Base-by-base conservation (phyloP, 2,888 invertebrate species). In the Chloroclystis v-ata region DNA sequence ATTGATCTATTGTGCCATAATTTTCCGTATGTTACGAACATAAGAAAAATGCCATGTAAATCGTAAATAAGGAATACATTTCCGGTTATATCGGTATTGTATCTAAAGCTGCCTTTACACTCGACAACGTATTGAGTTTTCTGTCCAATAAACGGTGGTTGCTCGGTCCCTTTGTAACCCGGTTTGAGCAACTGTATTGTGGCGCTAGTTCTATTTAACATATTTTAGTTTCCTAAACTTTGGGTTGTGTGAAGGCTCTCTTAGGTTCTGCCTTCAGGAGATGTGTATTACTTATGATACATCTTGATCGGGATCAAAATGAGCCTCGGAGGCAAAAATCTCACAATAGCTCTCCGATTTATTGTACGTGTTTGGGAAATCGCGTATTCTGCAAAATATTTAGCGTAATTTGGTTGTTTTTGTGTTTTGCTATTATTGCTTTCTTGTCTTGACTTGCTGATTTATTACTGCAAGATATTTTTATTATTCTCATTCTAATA, bases 1-100 rank as follows among this genome's bases (percentile, higher is more conserved):
- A 49, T 43, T 52, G 54, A 57, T 50, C 52, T 41, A 37, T 48
- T 52, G 43, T 33, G 47, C 35, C 47, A 43, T 51, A 57, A 50
- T 52, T 52, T 57, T 52, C 40, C 49, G 37, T 43, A 38, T 48
- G 43, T 40, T 43, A 46, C 41, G 52, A 46, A 58, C 49, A 51
- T 39, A 47, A 54, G 41, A 41, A 33, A 38, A 50, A 51, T 54
- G 28, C 28, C 47, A 52, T 50, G 50, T 43, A 48, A 52, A 54
- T 52, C 38, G 46, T 37, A 47, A 52, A 54, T 49, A 51, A 49
- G 46, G 39, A 46, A 52, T 52, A 45, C 42, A 37, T 51, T 50
- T 43, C 41, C 50, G 43, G 52, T 54, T 54, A 43, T 47, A 49
- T 52, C 47, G 32, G 26, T 35, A 32, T 41, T 26, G 29, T 41